A percentile compares a stretch with the other conserved stretches of the same genome.
These are phyloP conservation scores for Cephus cinctus DNA, from an alignment of 1,140 invertebrate species.

Conservation along the genomic window DNA sequence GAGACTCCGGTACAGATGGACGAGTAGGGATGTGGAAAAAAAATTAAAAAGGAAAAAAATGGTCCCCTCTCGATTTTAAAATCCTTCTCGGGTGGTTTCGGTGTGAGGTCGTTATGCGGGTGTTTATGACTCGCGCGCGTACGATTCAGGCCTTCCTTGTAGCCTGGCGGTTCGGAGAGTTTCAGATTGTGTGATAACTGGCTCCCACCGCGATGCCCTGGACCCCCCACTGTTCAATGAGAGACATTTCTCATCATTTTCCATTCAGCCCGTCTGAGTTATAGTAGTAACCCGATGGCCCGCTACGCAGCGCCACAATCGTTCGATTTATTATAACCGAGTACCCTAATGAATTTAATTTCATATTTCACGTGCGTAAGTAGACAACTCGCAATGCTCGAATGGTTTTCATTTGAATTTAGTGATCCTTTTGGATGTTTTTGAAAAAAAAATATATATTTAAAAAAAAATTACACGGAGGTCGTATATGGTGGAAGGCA, in stretches of 20 bases:
- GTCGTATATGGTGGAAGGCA: no score
- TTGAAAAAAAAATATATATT: no score
- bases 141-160: conserved; percentile 17
- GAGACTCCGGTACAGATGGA: no score
- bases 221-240: conserved; percentile 54
- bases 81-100: conserved; percentile 14
- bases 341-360: conserved; percentile 54
- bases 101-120: conserved; percentile 33
- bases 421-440: no score
- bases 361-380: conserved; percentile 55
- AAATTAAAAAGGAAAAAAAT: no score
- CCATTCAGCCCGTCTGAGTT: conserved; percentile 52
- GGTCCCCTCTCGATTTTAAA: conserved; percentile 1
- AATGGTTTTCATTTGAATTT: background rate
- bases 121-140: conserved; percentile 34
- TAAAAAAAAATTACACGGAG: no score
- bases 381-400: conserved; percentile 30
- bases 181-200: conserved; percentile 43
- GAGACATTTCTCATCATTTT: conserved; percentile 57
- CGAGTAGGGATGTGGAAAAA: no score
- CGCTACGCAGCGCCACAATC: conserved; percentile 45
- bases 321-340: conserved; percentile 54
- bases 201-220: conserved; percentile 23
- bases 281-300: conserved; percentile 44
- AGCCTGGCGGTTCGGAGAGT: conserved; percentile 19